These are phyloP conservation scores for Apotomis betuletana DNA, from an alignment of 2,888 invertebrate genomes.

Conservation along the genomic window DNA sequence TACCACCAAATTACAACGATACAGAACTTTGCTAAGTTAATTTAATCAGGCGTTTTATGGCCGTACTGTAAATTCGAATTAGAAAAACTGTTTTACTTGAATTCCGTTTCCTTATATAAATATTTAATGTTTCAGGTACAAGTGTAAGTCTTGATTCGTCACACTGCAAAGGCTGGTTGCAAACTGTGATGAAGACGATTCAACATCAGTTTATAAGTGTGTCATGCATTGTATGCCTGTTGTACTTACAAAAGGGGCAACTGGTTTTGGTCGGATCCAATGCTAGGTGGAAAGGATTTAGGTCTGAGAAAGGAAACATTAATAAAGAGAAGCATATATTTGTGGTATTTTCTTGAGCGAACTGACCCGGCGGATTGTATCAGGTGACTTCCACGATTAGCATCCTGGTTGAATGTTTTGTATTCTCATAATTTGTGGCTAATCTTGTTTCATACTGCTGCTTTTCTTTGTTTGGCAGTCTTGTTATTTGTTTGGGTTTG, in stretches of 20 bases:
- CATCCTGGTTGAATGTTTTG: neutral
- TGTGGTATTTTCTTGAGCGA: slow-evolving; percentile 33
- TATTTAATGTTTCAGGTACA: slow-evolving; percentile 25
- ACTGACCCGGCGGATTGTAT: slow-evolving; percentile 23
- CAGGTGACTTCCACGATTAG: slow-evolving; percentile 7
- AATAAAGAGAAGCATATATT: slow-evolving; percentile 47
- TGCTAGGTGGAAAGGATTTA: slow-evolving; percentile 50
- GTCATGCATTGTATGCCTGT: slow-evolving; percentile 50
- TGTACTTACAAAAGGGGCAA: slow-evolving; percentile 33
- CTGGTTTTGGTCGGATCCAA: slow-evolving; percentile 40
- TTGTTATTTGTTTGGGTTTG: too few species aligned
- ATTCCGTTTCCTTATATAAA: slow-evolving; percentile 8
- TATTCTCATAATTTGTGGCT: neutral
- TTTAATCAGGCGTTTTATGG: slow-evolving; percentile 46
- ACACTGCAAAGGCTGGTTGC: slow-evolving; percentile 48
- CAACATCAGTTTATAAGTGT: slow-evolving; percentile 62
- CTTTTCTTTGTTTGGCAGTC: too few species aligned
- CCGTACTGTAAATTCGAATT: slow-evolving; percentile 4
- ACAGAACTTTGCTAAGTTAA: slow-evolving; percentile 23
- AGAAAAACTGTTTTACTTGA: neutral
- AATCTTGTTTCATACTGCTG: too few species aligned
- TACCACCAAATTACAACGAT: slow-evolving; percentile 5
- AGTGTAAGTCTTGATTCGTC: slow-evolving; percentile 43
- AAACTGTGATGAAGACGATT: slow-evolving; percentile 54
- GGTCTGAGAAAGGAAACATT: slow-evolving; percentile 55